Conservation (phyloP, 2,113 vertebrate species). For the Engystomops pustulosus region DNA sequence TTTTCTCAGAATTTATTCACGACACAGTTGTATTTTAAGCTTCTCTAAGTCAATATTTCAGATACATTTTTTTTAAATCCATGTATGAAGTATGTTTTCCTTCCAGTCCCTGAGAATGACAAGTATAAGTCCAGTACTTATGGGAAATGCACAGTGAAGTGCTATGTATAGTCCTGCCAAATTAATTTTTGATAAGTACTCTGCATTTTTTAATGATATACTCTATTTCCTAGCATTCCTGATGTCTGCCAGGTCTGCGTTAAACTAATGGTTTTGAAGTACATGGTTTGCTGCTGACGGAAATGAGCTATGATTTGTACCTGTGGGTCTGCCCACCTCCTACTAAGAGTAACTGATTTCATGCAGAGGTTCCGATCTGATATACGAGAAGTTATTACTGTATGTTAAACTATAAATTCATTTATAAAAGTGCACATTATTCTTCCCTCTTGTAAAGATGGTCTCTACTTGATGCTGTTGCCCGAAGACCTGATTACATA, state of each 20-base stretch:
- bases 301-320: slow-evolving; percentile 40
- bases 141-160: not conserved
- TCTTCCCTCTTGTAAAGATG: not conserved
- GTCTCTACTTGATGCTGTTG: not conserved
- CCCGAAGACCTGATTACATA: not conserved
- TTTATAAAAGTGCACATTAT: slow-evolving; percentile 4
- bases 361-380: slow-evolving; percentile 10
- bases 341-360: slow-evolving; percentile 17
- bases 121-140: not conserved
- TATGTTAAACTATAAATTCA: not conserved
- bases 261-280: slow-evolving; percentile 41
- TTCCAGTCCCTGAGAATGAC: not conserved
- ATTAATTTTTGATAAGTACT: slow-evolving; percentile 42
- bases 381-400: slow-evolving; percentile 16
- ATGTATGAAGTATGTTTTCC: not conserved
- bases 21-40: not conserved
- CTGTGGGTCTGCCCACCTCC: slow-evolving; percentile 13
- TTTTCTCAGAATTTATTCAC: not conserved
- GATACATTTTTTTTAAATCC: not conserved
- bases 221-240: slow-evolving; percentile 17
- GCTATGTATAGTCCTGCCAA: slow-evolving; percentile 4
- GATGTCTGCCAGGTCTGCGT: not conserved
- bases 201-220: slow-evolving; percentile 22
- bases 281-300: slow-evolving; percentile 17
- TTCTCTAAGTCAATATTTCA: not conserved